Evolutionary conservation across 2,888 invertebrate genomes (phyloP), one percentile per base, ranked within the genome.

Genomic region (Drosophila siamana): DNA sequence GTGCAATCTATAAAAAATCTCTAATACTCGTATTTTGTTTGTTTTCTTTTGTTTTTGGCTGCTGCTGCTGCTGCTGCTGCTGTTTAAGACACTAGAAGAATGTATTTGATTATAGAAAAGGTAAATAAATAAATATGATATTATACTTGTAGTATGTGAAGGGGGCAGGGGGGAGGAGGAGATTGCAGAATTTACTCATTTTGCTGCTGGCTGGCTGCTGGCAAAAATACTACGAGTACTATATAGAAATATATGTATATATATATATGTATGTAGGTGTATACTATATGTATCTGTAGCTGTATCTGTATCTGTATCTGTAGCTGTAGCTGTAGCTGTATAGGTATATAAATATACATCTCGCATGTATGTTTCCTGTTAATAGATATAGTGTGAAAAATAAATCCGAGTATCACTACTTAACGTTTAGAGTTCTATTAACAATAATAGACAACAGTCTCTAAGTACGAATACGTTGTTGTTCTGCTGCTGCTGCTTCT

Each of bases 401-500:
- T 88, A 85, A 88, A 86, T 88, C 85, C 85, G 86, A 85, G 78
- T 88, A 85, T 86, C 88, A 83, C 86, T 85, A 88, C 88, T 85
- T 85, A 88, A 86, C 76, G 59, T 82, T 80, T 83, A 86, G 71
- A 83, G 76, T 86, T 78, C 86, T 85, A 85, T 85, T 88, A 85
- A 85, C 88, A 86, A 69, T 77, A 85, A 87, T 85, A 85, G 87
- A 89, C 86, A 87, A 87, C 86, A 87, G 86, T 87, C 86, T 89
- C 86, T 87, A 89, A 86, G 78, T 86, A 86, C 86, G 87, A 86
- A 87, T 88, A 87, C 86, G 83, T 89, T 87, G 86, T 88, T 88
- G 72, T 74, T 82, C 40, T 76, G 71, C 41, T 72, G 71, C 41
- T 72, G 46, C 43, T 67, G 40, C 28, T 36, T 43, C 16, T 62